These are phyloP conservation scores for Mormyrus iriodes DNA, from an alignment of 2,113 vertebrate species.

Conservation along the genomic window DNA sequence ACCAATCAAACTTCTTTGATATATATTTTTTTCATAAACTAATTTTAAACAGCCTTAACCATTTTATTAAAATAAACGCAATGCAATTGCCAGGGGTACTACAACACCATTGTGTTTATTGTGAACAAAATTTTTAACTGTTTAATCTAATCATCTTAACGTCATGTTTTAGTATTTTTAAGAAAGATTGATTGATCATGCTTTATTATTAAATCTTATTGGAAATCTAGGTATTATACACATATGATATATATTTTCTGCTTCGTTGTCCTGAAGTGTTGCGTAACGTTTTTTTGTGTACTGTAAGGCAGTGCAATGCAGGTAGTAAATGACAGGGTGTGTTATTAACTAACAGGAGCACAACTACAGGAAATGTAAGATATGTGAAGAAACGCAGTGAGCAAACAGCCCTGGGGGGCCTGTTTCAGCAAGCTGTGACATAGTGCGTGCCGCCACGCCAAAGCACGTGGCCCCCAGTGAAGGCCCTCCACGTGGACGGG, in stretches of 20 bases:
- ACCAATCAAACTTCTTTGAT: too few species aligned
- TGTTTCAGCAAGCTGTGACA: neutral
- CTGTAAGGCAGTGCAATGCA: neutral
- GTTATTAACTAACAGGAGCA: neutral
- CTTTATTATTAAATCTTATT: neutral
- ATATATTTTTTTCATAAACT: too few species aligned
- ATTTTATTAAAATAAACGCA: too few species aligned
- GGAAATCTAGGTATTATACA: neutral
- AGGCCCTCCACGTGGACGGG: neutral
- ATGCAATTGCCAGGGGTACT: too few species aligned
- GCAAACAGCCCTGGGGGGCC: neutral
- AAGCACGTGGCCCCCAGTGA: neutral
- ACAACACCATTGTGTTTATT: slow-evolving; percentile 9
- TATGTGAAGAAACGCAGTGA: neutral
- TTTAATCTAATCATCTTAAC: neutral
- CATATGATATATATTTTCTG: neutral
- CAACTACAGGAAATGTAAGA: neutral
- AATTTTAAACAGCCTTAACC: too few species aligned
- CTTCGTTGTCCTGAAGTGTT: neutral
- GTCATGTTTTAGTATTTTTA: neutral
- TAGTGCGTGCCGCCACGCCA: neutral
- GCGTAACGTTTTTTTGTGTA: neutral
- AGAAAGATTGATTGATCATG: neutral
- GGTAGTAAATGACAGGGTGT: neutral
- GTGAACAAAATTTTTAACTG: neutral